A percentile compares a stretch with the other conserved stretches of the same genome.
Evolutionary conservation across 2,113 vertebrate species (phyloP).

Genomic region (Genyomyrus donnyi): DNA sequence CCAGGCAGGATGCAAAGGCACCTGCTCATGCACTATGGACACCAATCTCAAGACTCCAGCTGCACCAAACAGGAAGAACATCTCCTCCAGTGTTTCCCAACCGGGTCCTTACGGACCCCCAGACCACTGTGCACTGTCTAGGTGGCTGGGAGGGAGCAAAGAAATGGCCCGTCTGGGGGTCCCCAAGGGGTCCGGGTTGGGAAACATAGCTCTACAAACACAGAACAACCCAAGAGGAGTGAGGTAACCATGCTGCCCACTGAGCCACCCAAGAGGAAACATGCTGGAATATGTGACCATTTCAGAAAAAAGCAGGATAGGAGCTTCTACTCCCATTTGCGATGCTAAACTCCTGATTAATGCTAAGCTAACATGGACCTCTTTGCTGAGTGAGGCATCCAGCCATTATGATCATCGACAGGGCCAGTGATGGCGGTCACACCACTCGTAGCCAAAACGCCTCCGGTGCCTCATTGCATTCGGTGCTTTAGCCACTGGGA

Average conservation of each 20-base stretch:
- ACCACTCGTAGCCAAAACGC: not conserved
- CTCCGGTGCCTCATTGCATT: not conserved
- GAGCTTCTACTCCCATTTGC: not conserved
- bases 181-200: not conserved
- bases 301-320: not conserved
- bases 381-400: not conserved
- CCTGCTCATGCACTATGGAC: not conserved
- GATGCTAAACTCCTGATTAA: not conserved
- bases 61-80: not conserved
- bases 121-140: not conserved
- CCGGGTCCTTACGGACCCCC: not conserved
- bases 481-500: not conserved
- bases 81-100: not conserved
- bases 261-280: not conserved
- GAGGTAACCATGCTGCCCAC: not conserved
- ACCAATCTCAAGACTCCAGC: not conserved
- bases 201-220: not conserved
- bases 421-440: not conserved
- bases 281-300: not conserved
- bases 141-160: not conserved
- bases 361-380: not conserved
- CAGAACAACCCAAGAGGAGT: not conserved
- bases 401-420: not conserved
- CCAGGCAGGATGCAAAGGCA: not conserved
- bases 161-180: not conserved